These are phyloP conservation scores for Otolemur garnettii DNA, from an alignment of 2,113 vertebrate species.

Conservation along the genomic window DNA sequence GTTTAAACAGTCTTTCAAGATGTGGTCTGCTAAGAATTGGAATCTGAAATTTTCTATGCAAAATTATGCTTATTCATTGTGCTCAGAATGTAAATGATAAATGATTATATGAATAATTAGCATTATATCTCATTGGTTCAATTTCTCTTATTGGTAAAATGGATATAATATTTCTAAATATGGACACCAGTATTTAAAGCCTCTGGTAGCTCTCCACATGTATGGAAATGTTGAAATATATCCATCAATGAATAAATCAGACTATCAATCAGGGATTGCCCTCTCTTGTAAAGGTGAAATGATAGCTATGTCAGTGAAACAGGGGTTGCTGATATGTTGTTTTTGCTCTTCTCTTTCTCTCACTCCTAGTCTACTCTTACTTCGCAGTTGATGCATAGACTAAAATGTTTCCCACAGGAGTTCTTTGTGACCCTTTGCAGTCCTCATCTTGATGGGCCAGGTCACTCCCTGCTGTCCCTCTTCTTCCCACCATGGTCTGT, in stretches of 20 bases:
- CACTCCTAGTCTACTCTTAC: background rate
- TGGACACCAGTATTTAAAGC: background rate
- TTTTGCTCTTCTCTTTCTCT: background rate
- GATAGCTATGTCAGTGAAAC: background rate
- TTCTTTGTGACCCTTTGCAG: background rate
- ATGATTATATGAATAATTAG: background rate
- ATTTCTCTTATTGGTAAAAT: constrained; percentile 42
- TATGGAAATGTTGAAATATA: constrained; percentile 38
- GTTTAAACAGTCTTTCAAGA: constrained; percentile 31
- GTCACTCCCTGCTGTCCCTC: background rate
- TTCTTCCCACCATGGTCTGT: background rate
- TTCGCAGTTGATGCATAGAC: background rate
- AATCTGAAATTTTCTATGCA: constrained; percentile 33
- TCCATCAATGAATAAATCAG: background rate
- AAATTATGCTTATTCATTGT: background rate
- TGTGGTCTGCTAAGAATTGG: background rate
- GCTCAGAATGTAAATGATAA: background rate
- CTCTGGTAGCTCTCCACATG: background rate
- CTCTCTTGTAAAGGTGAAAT: background rate
- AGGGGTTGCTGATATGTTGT: background rate
- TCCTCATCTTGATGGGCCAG: background rate
- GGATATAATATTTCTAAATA: background rate
- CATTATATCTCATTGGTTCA: constrained; percentile 19
- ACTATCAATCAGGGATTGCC: background rate
- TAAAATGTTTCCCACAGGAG: background rate